These are phyloP conservation scores for Pogonophryne albipinna DNA, from an alignment of 2,797 vertebrate species.

Conservation along the genomic window DNA sequence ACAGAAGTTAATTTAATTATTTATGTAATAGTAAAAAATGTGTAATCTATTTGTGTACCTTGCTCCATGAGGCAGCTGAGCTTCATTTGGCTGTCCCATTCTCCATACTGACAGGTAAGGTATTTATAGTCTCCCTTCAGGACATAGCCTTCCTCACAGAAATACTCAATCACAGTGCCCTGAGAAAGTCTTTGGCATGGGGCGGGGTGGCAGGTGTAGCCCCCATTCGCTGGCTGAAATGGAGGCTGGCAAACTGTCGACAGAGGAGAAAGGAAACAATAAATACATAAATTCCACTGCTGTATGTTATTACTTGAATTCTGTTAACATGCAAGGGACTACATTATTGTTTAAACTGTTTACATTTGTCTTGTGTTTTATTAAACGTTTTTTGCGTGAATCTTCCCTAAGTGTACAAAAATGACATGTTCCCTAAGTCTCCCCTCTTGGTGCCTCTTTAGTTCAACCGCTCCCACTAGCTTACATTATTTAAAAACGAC, in stretches of 20 bases:
- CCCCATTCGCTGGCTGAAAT: conserved; percentile 91
- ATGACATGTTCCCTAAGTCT: background rate
- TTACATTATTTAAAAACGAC: background rate
- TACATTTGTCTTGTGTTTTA: too few relatives aligned
- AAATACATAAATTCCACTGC: background rate
- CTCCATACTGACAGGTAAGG: conserved; percentile 91
- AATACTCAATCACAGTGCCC: conserved; percentile 92
- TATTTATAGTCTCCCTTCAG: conserved; percentile 94
- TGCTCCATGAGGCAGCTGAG: conserved; percentile 91
- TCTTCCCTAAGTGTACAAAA: background rate
- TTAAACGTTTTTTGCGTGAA: background rate
- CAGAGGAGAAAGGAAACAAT: conserved; percentile 19
- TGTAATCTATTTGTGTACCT: conserved; percentile 72
- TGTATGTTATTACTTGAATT: background rate
- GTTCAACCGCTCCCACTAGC: background rate
- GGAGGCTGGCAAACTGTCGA: conserved; percentile 90
- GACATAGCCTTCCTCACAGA: conserved; percentile 92
- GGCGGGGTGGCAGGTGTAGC: conserved; percentile 92
- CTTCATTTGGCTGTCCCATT: conserved; percentile 92
- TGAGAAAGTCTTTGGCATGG: conserved; percentile 89
- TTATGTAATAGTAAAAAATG: background rate
- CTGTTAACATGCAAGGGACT: background rate
- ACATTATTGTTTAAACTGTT: background rate
- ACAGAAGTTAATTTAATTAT: background rate
- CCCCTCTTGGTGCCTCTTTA: background rate